Conservation (phyloP, 2,888 invertebrate genomes). For the Eudemis profundana region DNA sequence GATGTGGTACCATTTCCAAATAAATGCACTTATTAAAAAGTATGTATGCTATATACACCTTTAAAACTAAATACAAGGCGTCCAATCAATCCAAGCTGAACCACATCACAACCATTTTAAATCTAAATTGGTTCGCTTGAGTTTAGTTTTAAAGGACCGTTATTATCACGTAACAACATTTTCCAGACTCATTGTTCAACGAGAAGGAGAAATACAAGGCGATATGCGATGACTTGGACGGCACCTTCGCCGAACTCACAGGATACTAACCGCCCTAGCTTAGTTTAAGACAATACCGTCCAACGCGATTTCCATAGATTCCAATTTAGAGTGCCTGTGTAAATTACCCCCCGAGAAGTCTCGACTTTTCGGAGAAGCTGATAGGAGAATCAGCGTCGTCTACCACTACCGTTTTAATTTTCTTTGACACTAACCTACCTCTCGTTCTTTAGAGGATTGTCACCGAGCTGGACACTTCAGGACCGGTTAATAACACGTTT, state of each 20-base stretch:
- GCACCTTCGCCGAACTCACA: constrained; percentile 98
- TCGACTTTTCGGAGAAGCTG: constrained; percentile 32
- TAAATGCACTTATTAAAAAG: neutral
- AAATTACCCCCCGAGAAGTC: constrained; percentile 31
- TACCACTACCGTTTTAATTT: constrained; percentile 47
- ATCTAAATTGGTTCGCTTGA: constrained; percentile 18
- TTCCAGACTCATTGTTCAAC: constrained; percentile 93
- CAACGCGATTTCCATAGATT: constrained; percentile 58
- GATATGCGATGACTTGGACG: constrained; percentile 98
- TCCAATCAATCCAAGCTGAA: neutral
- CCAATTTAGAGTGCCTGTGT: constrained; percentile 57
- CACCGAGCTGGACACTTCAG: constrained; percentile 30
- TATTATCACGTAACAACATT: constrained; percentile 74
- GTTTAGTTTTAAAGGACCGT: constrained; percentile 53
- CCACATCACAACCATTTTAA: neutral
- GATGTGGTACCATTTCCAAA: neutral
- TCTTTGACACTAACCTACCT: constrained; percentile 59
- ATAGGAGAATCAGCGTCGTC: constrained; percentile 35
- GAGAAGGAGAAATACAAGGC: constrained; percentile 98
- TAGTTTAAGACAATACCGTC: constrained; percentile 76
- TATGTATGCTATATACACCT: neutral
- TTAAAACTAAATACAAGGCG: constrained; percentile 23
- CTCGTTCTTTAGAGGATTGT: constrained; percentile 64
- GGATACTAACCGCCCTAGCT: constrained; percentile 91
- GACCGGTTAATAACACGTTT: neutral